These are phyloP conservation scores for Liodrosophila aerea DNA, from an alignment of 2,888 invertebrate genomes.

Conservation along the genomic window DNA sequence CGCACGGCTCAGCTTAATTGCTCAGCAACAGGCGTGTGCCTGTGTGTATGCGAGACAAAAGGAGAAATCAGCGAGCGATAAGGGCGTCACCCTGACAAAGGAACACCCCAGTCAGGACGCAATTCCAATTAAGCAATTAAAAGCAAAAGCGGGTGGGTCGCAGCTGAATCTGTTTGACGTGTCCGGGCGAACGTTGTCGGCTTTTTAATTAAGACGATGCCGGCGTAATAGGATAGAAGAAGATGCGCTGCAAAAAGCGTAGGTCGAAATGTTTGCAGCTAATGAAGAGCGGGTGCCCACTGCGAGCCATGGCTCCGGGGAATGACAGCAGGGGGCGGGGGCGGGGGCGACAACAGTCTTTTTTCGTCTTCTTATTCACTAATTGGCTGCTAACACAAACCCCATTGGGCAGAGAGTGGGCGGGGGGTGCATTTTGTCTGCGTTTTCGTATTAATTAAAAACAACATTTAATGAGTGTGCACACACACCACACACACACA, in stretches of 20 bases:
- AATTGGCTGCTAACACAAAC: slow-evolving; percentile 65
- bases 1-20: slow-evolving; percentile 36
- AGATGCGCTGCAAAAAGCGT: slow-evolving; percentile 78
- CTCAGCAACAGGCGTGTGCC: slow-evolving; percentile 31
- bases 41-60: slow-evolving; percentile 17
- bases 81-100: slow-evolving; percentile 30
- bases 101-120: slow-evolving; percentile 36
- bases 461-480: slow-evolving; percentile 44
- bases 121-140: slow-evolving; percentile 81
- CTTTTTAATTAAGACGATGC: slow-evolving; percentile 82
- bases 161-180: slow-evolving; percentile 17
- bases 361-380: too few species aligned
- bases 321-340: background rate
- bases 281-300: slow-evolving; percentile 75
- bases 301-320: background rate
- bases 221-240: slow-evolving; percentile 81
- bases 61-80: slow-evolving; percentile 14
- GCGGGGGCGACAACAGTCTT: slow-evolving; percentile 38
- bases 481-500: too few species aligned
- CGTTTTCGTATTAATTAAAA: slow-evolving; percentile 55
- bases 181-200: slow-evolving; percentile 67
- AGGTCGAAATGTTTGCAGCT: slow-evolving; percentile 80
- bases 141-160: slow-evolving; percentile 26
- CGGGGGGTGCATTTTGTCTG: background rate
- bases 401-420: background rate